phyloP scores from a whole-genome alignment of 1,140 invertebrate genomes.

The Apis laboriosa region DNA sequence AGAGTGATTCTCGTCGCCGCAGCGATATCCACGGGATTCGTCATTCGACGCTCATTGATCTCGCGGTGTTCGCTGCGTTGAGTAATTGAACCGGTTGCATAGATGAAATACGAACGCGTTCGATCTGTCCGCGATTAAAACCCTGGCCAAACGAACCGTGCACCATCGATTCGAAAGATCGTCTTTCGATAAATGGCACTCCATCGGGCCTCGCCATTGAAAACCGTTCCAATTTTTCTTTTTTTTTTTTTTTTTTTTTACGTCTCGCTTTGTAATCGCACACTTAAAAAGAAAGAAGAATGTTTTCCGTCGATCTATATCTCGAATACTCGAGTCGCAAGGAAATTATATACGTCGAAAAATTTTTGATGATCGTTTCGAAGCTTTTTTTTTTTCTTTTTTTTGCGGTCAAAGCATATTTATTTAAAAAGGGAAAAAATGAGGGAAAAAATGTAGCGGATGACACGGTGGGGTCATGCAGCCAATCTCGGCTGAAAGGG shows the following conservation, averaged over 20 bases:
- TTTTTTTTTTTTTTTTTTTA: background rate
- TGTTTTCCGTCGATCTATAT: background rate
- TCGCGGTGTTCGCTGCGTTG: conserved; percentile 37
- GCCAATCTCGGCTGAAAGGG: conserved; percentile 35
- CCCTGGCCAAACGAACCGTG: conserved; percentile 9
- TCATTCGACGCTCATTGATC: conserved; percentile 55
- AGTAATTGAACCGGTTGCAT: conserved; percentile 58
- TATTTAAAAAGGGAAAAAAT: background rate
- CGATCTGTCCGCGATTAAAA: conserved; percentile 56
- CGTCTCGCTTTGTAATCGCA: background rate
- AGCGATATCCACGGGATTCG: conserved; percentile 21
- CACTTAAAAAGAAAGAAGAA: too few relatives aligned
- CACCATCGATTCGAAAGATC: background rate
- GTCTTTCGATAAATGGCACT: background rate
- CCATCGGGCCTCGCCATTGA: fast-evolving
- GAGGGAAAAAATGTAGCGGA: background rate
- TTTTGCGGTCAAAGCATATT: background rate
- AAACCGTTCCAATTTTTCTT: background rate
- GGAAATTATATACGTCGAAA: background rate
- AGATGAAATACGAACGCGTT: conserved; percentile 50
- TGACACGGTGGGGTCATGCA: background rate
- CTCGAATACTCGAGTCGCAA: background rate
- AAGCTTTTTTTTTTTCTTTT: background rate
- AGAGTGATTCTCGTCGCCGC: background rate
- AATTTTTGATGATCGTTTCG: background rate